Evolutionary conservation across 2,888 invertebrate species (phyloP).

Genomic region (Amphipoea lucens): DNA sequence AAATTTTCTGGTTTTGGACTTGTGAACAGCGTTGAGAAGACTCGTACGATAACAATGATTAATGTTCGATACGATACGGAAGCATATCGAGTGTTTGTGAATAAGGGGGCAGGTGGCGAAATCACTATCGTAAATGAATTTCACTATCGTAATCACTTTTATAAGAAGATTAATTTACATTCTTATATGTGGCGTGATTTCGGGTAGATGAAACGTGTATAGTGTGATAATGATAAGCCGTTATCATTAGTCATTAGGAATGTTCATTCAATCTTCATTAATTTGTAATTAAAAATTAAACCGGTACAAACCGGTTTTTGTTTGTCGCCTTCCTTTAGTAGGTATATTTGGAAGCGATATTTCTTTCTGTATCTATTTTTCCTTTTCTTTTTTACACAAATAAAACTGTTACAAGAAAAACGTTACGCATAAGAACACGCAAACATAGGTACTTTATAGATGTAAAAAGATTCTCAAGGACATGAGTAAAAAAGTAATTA

Average conservation of each 20-base stretch:
- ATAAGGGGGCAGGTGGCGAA: slow-evolving; percentile 32
- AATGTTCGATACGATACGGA: too few species aligned
- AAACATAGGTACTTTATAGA: slow-evolving; percentile 1
- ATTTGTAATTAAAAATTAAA: not conserved
- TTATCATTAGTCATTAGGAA: slow-evolving; percentile 5
- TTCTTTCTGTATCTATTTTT: not conserved
- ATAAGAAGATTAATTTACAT: slow-evolving; percentile 45
- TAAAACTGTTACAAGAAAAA: not conserved
- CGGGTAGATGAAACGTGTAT: slow-evolving; percentile 24
- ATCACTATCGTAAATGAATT: slow-evolving; percentile 11
- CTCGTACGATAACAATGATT: too few species aligned
- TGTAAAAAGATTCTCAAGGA: slow-evolving; percentile 11
- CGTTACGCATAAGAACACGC: not conserved
- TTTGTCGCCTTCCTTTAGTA: not conserved
- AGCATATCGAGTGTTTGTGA: too few species aligned
- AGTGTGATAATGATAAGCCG: slow-evolving; percentile 17
- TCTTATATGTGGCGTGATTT: slow-evolving; percentile 47
- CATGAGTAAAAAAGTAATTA: not conserved
- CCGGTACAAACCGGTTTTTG: slow-evolving; percentile 5
- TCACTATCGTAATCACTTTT: slow-evolving; percentile 29
- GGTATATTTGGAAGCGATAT: not conserved
- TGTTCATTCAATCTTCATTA: slow-evolving; percentile 48
- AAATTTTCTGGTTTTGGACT: too few species aligned
- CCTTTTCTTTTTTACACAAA: not conserved
- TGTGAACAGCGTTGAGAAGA: too few species aligned